Conservation (phyloP, 2,113 vertebrate species). For the Anas platyrhynchos region DNA sequence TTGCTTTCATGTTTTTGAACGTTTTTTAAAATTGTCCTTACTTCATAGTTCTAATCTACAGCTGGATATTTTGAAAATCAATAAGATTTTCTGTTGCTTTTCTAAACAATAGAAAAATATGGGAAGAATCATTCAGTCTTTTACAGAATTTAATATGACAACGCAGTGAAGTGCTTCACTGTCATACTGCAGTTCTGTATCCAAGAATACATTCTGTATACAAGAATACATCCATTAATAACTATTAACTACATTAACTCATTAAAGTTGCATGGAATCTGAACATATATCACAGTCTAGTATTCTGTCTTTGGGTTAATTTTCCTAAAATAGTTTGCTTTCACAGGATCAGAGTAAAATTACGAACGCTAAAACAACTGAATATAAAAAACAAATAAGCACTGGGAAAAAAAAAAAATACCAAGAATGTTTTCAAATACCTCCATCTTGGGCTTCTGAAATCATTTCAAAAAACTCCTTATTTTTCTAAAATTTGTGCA, state of each 20-base stretch:
- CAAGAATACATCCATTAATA: not conserved
- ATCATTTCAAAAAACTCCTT: not conserved
- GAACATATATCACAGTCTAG: not conserved
- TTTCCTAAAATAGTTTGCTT: not conserved
- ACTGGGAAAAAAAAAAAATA: not conserved
- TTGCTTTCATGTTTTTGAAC: not conserved
- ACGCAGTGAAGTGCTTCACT: not conserved
- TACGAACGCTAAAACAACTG: not conserved
- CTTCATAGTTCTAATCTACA: not conserved
- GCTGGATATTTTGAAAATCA: not conserved
- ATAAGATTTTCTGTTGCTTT: not conserved
- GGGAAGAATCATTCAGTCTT: no score
- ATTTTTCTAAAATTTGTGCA: not conserved
- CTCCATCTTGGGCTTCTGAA: not conserved
- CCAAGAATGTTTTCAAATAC: not conserved
- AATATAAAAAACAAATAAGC: not conserved
- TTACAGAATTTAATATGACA: not conserved
- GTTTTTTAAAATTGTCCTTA: not conserved
- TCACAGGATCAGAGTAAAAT: not conserved
- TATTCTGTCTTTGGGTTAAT: not conserved
- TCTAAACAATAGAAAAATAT: not conserved
- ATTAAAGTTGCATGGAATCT: not conserved
- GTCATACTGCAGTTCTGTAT: not conserved
- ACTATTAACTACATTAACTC: not conserved
- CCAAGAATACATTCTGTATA: not conserved